These are phyloP conservation scores for Indicator maculatus DNA, from an alignment of 2,113 vertebrate genomes.

Conservation along the genomic window DNA sequence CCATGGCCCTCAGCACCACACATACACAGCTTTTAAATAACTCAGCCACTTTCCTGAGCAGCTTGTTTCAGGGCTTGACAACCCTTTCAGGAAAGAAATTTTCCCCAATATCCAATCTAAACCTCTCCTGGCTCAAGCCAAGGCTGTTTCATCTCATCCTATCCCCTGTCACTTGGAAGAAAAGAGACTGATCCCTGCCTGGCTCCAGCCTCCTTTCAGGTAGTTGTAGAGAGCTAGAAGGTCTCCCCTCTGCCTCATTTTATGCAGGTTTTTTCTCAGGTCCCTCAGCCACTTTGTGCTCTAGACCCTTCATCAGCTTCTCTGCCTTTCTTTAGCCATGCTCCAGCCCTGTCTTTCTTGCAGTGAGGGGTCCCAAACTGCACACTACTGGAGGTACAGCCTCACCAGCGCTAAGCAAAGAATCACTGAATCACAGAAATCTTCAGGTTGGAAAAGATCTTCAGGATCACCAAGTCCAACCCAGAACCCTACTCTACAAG, in stretches of 20 bases:
- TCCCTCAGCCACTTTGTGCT: neutral
- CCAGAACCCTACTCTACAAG: no score
- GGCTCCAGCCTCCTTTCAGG: neutral
- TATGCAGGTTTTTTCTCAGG: neutral
- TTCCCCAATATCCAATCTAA: neutral
- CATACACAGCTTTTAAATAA: neutral
- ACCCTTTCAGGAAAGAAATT: neutral
- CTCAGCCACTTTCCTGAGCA: neutral
- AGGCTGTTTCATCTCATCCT: neutral
- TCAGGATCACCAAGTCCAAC: no score
- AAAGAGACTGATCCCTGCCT: neutral
- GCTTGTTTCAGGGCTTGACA: neutral
- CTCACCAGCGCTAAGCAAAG: neutral
- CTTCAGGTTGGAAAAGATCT: no score
- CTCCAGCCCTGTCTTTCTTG: neutral
- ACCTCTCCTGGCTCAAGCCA: neutral
- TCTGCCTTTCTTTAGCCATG: neutral
- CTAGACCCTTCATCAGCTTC: neutral
- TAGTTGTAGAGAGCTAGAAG: neutral
- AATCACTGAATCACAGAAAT: no score
- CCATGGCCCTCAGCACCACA: neutral
- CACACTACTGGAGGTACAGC: neutral
- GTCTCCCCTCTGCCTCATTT: neutral
- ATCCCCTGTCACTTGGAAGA: no score
- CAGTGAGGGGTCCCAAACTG: neutral